Conservation (phyloP, 2,888 invertebrate genomes). For the Ochropleura plecta region DNA sequence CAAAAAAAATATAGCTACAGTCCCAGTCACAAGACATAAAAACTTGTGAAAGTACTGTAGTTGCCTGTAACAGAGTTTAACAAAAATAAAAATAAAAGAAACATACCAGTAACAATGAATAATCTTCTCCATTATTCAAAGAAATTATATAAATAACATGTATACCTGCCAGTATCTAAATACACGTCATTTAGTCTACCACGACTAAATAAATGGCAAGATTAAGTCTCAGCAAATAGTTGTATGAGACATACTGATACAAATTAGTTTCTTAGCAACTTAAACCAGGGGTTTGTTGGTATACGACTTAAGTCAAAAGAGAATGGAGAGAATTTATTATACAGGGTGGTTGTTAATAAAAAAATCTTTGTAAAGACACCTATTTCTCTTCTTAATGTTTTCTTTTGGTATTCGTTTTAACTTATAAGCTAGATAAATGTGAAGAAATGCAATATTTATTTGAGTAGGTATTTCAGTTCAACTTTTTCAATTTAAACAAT, state of each 20-base stretch:
- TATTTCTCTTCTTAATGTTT: background rate
- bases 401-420: slow-evolving; percentile 8
- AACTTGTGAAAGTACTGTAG: too few relatives aligned
- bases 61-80: background rate
- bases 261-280: slow-evolving; percentile 61
- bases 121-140: slow-evolving; percentile 44
- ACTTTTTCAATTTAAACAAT: background rate
- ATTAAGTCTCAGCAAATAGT: slow-evolving; percentile 54
- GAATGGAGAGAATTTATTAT: slow-evolving; percentile 39
- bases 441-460: background rate
- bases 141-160: slow-evolving; percentile 50
- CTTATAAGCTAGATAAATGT: slow-evolving; percentile 29
- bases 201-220: slow-evolving; percentile 50
- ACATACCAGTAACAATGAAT: slow-evolving; percentile 37
- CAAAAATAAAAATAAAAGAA: slow-evolving; percentile 21
- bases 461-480: background rate
- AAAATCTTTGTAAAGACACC: background rate
- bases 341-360: slow-evolving; percentile 14
- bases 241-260: slow-evolving; percentile 51
- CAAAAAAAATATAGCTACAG: too few relatives aligned
- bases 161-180: slow-evolving; percentile 62
- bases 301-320: slow-evolving; percentile 27
- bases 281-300: slow-evolving; percentile 46
- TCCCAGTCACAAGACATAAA: too few relatives aligned
- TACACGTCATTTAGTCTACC: slow-evolving; percentile 38